phyloP scores from a whole-genome alignment of 2,113 vertebrate species.

The Acanthochromis polyacanthus region DNA sequence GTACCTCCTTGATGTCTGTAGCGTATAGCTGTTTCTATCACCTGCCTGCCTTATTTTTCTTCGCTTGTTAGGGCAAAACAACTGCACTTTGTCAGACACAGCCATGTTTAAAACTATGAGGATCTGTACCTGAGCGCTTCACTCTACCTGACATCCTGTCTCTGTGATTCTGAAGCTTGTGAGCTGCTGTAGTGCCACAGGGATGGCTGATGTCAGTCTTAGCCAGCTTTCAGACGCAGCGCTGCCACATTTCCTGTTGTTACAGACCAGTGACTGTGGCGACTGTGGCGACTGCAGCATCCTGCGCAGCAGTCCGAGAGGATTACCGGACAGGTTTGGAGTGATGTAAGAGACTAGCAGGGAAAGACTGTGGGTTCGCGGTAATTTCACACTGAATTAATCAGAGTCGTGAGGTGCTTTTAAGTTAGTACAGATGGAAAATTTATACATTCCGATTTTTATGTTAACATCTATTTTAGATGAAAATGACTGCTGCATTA shows the following conservation, averaged over 20 bases:
- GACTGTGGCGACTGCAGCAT: slow-evolving; percentile 35
- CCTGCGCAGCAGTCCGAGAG: slow-evolving; percentile 24
- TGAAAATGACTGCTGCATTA: neutral
- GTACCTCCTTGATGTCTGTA: slow-evolving; percentile 17
- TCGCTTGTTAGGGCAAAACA: neutral
- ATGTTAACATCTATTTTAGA: no score
- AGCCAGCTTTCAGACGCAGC: slow-evolving; percentile 19
- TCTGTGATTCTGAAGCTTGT: slow-evolving; percentile 44
- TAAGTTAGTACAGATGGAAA: neutral
- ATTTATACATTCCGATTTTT: neutral
- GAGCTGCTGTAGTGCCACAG: slow-evolving; percentile 26
- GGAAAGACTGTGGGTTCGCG: slow-evolving; percentile 1
- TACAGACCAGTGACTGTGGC: slow-evolving; percentile 50
- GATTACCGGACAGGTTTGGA: slow-evolving; percentile 43
- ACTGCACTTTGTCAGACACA: slow-evolving; percentile 35
- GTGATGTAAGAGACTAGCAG: slow-evolving; percentile 17
- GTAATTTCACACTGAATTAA: slow-evolving; percentile 15
- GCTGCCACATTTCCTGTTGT: slow-evolving; percentile 40
- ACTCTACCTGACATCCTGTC: slow-evolving; percentile 40
- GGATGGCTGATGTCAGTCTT: slow-evolving; percentile 41
- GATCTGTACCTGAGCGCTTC: slow-evolving; percentile 19
- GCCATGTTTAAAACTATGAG: slow-evolving; percentile 32
- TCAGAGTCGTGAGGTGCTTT: neutral
- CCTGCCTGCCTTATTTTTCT: neutral
- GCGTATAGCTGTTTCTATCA: slow-evolving; percentile 19